Base-by-base conservation (phyloP, 2,113 vertebrate species). In the Cacatua alba region DNA sequence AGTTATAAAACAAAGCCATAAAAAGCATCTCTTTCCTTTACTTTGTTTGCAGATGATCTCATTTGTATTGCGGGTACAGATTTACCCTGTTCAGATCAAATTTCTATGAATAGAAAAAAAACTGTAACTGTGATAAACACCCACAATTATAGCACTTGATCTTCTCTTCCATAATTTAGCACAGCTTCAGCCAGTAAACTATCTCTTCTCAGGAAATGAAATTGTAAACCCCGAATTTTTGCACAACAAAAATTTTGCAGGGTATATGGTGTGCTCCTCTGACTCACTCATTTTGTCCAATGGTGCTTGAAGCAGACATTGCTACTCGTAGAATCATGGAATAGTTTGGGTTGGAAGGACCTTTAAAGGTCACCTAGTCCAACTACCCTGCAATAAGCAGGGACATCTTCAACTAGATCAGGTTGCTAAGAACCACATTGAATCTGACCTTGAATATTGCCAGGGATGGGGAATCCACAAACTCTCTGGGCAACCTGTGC, bases 111-210 rank as follows among this genome's bases (percentile, higher is more conserved):
- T 75, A 96, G 95, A 82, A 88, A 82, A 95, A 95, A 93, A 92
- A 49, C 31, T 82, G 90, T 91, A 95, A 94, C 88, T 96, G 94
- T 92, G 94, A 97, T 91, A 96, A 96, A 97, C 91, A 95, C 94
- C 86, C 92, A 96, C 92, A 96, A 96, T 95, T 94, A 96, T 53
- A 95, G 94, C 96, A 93, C 92, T 96, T 94, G 88, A 95, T 95
- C 95, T 94, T 93, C 80, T 94, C 69, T 96, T 96, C 94, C 92
- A 96, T 95, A 94, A 90, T 93, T 96, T 79, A 93, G 77, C 81
- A 88, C 90, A 94, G 88, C 83, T 94, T 94, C 62, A 91, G 48
- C 65, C 16, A 11, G 67, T 88, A 93, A 95, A 89, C 57, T 72
- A 2, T 88, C 79, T 84, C 44, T 64, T 92, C 92, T 78, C 26